A percentile compares a stretch with the other conserved stretches of the same genome.
These are phyloP conservation scores for Eunapius fragilis DNA, from an alignment of 37 sponge, comb jelly and placozoan genomes.

Conservation along the genomic window DNA sequence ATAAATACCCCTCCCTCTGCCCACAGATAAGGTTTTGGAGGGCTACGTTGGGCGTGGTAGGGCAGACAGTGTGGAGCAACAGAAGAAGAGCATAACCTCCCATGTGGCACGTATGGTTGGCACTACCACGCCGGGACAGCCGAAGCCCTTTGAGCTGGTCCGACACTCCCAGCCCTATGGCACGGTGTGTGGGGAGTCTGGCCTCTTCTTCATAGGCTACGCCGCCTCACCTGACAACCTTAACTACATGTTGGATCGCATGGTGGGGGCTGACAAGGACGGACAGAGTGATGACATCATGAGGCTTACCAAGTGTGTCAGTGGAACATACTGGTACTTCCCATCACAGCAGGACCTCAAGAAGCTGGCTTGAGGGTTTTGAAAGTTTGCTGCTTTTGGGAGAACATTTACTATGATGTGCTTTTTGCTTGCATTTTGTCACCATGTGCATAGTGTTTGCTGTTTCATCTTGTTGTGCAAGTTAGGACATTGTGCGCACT, in stretches of 20 bases:
- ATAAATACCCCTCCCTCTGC: background rate
- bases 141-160: constrained; percentile 63
- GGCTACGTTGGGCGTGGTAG: constrained; percentile 52
- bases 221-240: constrained; percentile 65
- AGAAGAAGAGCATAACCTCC: constrained; percentile 25
- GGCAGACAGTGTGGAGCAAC: constrained; percentile 48
- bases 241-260: constrained; percentile 57
- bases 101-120: constrained; percentile 72
- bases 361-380: background rate
- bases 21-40: constrained; percentile 37
- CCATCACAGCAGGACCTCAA: constrained; percentile 36
- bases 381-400: no score
- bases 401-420: no score
- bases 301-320: constrained; percentile 55
- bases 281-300: constrained; percentile 59
- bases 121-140: background rate
- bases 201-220: constrained; percentile 73
- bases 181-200: constrained; percentile 45
- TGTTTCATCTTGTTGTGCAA: no score
- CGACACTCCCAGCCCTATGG: constrained; percentile 70
- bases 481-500: no score
- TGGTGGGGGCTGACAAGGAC: constrained; percentile 57
- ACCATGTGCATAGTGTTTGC: no score
- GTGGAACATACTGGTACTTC: constrained; percentile 70
- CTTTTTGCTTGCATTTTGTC: no score